These are phyloP conservation scores for Tragopan temminckii DNA, from an alignment of 2,797 vertebrate genomes.

Conservation along the genomic window DNA sequence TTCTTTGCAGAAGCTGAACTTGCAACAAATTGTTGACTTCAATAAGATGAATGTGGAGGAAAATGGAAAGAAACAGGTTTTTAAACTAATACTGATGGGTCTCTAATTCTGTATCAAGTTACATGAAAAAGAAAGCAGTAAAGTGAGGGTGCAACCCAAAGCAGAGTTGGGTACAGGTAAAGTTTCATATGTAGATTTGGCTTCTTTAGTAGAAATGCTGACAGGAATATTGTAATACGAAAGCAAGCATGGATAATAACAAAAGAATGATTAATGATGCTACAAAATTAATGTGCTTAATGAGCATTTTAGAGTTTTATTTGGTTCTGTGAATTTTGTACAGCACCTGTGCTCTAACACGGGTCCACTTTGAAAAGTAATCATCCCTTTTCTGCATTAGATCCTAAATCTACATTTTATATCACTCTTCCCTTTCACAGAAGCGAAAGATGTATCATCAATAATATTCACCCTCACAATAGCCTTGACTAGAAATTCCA, in stretches of 20 bases:
- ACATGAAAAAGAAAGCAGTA: neutral
- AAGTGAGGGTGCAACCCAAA: neutral
- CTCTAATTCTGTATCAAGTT: neutral
- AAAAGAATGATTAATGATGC: neutral
- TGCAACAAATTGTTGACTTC: neutral
- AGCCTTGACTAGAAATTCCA: neutral
- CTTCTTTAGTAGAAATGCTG: neutral
- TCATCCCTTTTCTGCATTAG: neutral
- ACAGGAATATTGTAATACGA: neutral
- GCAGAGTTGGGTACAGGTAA: neutral
- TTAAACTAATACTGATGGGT: neutral
- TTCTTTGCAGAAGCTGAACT: neutral
- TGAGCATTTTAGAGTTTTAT: neutral
- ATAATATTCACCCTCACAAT: neutral
- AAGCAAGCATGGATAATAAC: neutral
- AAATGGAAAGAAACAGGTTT: neutral
- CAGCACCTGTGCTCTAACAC: neutral
- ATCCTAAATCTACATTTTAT: neutral
- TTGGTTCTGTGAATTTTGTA: neutral
- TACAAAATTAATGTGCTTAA: neutral
- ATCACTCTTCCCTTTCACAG: neutral
- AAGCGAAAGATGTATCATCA: neutral
- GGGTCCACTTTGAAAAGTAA: neutral
- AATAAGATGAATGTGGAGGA: neutral
- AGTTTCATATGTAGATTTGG: neutral